Conservation (phyloP, 53 echinoderm and acorn worm genomes). For the Apostichopus leukothele region DNA sequence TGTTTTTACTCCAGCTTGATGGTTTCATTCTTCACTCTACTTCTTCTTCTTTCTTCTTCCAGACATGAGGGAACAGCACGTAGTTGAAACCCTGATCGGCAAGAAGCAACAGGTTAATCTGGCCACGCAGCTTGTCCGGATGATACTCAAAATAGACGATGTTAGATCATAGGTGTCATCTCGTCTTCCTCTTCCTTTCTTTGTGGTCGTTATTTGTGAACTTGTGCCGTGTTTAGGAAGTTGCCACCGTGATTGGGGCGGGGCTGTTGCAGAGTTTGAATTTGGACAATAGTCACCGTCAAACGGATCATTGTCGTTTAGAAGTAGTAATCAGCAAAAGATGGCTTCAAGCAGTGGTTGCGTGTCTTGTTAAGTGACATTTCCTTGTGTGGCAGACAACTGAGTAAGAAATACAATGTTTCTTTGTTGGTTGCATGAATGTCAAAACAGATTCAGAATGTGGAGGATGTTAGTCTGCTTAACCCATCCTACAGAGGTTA, state of each 20-base stretch:
- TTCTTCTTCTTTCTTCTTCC: background rate
- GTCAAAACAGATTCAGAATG: no score
- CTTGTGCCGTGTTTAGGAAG: conserved; percentile 15
- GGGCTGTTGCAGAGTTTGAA: background rate
- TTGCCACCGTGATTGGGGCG: background rate
- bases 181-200: background rate
- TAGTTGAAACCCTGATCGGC: conserved; percentile 93
- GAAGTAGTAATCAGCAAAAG: background rate
- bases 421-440: no score
- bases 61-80: conserved; percentile 98
- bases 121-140: conserved; percentile 92
- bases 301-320: background rate
- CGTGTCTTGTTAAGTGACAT: background rate
- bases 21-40: no score
- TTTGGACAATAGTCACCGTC: background rate
- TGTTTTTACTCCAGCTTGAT: no score
- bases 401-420: no score
- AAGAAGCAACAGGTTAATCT: conserved; percentile 98
- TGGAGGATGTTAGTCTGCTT: no score
- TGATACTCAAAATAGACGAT: conserved; percentile 98
- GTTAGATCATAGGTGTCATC: conserved; percentile 55
- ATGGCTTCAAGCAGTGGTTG: background rate
- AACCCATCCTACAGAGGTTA: no score
- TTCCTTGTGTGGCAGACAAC: background rate
- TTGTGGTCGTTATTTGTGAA: conserved; percentile 10